phyloP scores from a whole-genome alignment of 1,140 invertebrate genomes.

The Meteorus sp. region DNA sequence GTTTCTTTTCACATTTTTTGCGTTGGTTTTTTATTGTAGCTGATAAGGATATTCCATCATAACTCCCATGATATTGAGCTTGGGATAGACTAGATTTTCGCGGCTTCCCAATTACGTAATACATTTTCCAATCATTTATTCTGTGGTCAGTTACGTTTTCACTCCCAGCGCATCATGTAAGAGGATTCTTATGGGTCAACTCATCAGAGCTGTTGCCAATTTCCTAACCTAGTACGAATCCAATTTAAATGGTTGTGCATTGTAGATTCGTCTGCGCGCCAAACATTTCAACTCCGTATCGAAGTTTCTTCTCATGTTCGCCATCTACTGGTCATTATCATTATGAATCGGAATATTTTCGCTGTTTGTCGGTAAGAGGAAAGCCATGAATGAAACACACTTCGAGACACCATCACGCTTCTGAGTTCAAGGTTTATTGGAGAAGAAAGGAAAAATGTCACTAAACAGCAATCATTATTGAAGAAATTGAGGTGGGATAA shows the following conservation, averaged over 20 bases:
- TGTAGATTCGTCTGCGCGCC: not conserved
- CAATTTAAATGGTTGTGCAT: slow-evolving; percentile 6
- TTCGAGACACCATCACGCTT: slow-evolving; percentile 22
- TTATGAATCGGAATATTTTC: slow-evolving; percentile 35
- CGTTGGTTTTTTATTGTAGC: not conserved
- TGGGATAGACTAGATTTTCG: not conserved
- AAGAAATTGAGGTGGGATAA: slow-evolving; percentile 12
- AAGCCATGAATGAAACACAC: slow-evolving; percentile 33
- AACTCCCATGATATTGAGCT: not conserved
- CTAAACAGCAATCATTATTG: not conserved
- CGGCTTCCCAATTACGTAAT: slow-evolving; percentile 22
- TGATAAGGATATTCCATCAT: not conserved
- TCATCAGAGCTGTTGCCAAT: too few species aligned
- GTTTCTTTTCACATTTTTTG: slow-evolving; percentile 29
- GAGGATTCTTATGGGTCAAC: too few species aligned
- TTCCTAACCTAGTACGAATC: too few species aligned
- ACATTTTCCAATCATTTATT: slow-evolving; percentile 3
- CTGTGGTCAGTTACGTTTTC: not conserved
- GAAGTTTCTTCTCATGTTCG: slow-evolving; percentile 9
- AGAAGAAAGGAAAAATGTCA: not conserved
- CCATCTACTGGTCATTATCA: slow-evolving; percentile 30
- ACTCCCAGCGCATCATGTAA: too few species aligned
- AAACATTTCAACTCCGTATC: too few species aligned
- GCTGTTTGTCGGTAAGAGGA: slow-evolving; percentile 50
- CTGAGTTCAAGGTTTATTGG: slow-evolving; percentile 5